Conservation (phyloP, 2,888 invertebrate species). For the Drosophila falleni region DNA sequence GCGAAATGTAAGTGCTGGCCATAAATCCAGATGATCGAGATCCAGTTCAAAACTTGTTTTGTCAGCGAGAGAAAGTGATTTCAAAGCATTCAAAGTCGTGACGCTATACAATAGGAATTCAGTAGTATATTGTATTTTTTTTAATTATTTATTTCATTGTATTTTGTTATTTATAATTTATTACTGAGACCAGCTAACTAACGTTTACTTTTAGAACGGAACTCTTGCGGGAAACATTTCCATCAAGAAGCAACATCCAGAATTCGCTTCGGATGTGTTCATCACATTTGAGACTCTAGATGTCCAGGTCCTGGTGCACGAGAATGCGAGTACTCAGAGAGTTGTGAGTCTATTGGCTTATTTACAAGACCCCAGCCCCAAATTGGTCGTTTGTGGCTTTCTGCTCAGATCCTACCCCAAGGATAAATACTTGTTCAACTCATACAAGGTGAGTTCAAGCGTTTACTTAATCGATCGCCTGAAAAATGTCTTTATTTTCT, state of each 20-base stretch:
- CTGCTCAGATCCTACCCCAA: conserved; percentile 87
- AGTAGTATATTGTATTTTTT: no score
- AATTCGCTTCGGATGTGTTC: conserved; percentile 91
- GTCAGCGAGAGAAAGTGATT: not conserved
- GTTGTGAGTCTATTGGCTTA: conserved; percentile 86
- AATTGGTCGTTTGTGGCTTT: conserved; percentile 88
- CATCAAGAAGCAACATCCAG: conserved; percentile 88
- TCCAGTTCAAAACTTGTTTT: conserved; percentile 48
- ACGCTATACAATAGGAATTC: not conserved
- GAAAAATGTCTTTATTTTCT: not conserved
- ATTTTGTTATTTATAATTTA: no score
- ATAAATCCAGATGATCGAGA: conserved; percentile 34
- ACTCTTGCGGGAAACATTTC: conserved; percentile 90
- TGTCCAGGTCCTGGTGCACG: conserved; percentile 70
- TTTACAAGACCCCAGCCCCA: conserved; percentile 88
- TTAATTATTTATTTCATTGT: no score
- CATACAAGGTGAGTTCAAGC: conserved; percentile 88
- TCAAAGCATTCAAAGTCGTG: not conserved
- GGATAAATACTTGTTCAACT: conserved; percentile 87
- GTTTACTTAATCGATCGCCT: not conserved
- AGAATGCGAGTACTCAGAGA: conserved; percentile 85
- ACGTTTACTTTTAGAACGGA: conserved; percentile 86
- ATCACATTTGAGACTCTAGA: conserved; percentile 85
- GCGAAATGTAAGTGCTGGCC: conserved; percentile 87
- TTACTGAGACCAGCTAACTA: no score